Conservation (phyloP, 2,113 vertebrate genomes). For the Eolophus roseicapilla region DNA sequence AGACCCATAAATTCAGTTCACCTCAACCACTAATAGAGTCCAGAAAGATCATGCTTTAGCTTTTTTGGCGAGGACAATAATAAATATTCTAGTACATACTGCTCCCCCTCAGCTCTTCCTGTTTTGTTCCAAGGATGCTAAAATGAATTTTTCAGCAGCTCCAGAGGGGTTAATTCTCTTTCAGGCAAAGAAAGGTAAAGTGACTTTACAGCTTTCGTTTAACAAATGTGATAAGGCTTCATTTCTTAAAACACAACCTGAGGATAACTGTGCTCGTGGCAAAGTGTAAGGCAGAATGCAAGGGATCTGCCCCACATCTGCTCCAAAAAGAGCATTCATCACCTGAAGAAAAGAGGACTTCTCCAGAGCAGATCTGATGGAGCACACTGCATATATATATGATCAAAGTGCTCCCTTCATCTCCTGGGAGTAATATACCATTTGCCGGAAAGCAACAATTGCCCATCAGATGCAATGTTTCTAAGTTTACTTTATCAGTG, state of each 20-base stretch:
- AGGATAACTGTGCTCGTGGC: neutral
- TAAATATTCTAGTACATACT: neutral
- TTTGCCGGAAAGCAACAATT: neutral
- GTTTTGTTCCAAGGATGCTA: neutral
- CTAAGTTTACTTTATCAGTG: neutral
- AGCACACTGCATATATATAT: fast-evolving
- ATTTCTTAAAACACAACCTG: neutral
- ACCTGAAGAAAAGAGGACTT: neutral
- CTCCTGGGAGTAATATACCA: neutral
- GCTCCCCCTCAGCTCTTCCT: neutral
- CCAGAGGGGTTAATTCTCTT: neutral
- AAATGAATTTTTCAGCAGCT: neutral
- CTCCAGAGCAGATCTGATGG: neutral
- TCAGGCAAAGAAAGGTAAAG: neutral
- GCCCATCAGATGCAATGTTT: neutral
- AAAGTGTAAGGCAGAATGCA: neutral
- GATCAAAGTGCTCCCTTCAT: neutral
- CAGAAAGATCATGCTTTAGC: neutral
- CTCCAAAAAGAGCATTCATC: neutral
- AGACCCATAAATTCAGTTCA: slow-evolving; percentile 20
- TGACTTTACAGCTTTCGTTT: neutral
- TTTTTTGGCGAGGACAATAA: slow-evolving; percentile 2
- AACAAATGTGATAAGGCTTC: neutral
- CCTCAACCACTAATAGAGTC: neutral
- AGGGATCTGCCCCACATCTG: neutral